These are phyloP conservation scores for Calliopsis andreniformis DNA, from an alignment of 1,140 invertebrate species.

Conservation along the genomic window DNA sequence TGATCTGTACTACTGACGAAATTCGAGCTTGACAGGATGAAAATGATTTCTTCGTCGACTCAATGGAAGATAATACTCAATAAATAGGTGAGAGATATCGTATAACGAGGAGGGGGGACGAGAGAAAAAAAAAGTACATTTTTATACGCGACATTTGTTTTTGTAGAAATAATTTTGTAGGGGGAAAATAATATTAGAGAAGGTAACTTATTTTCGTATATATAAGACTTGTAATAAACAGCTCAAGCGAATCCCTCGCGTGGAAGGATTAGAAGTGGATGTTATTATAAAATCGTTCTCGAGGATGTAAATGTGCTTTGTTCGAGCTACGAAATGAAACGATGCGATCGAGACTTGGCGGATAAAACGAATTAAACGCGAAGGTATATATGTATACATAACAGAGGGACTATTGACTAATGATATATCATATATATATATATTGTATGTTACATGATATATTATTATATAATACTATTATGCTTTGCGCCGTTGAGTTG, in stretches of 20 bases:
- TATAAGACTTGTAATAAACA: neutral
- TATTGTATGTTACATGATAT: slow-evolving; percentile 77
- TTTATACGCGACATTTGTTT: slow-evolving; percentile 1
- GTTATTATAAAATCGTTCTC: neutral
- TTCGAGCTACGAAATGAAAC: neutral
- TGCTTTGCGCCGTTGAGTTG: slow-evolving; percentile 79
- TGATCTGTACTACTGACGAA: neutral
- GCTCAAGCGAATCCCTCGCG: neutral
- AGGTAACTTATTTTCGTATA: slow-evolving; percentile 11
- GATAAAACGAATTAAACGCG: slow-evolving; percentile 71
- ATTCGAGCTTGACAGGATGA: neutral
- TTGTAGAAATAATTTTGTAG: no score
- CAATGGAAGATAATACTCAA: neutral
- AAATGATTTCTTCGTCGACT: neutral
- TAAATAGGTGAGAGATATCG: no score
- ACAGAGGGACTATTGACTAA: slow-evolving; percentile 72
- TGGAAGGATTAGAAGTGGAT: neutral
- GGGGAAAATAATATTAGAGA: neutral
- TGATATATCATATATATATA: slow-evolving; percentile 70
- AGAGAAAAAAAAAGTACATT: no score
- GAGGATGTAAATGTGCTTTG: neutral
- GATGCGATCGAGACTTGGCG: slow-evolving; percentile 26
- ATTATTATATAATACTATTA: slow-evolving; percentile 75
- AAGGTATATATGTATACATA: slow-evolving; percentile 74
- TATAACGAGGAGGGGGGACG: neutral